phyloP scores from a whole-genome alignment of 1,140 invertebrate genomes.

The Grapholita molesta region DNA sequence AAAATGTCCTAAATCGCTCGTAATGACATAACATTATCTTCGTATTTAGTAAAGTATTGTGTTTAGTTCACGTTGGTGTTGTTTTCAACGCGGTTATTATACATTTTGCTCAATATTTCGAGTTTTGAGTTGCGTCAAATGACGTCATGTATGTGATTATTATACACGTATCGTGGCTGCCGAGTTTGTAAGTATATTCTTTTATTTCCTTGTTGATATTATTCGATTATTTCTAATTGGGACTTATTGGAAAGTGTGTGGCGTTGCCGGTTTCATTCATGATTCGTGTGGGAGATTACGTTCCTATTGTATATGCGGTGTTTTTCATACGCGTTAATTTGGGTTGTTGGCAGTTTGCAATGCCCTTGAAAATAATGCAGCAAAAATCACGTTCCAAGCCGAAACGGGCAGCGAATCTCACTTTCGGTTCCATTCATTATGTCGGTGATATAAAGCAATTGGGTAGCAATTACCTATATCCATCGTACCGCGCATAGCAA shows the following conservation, averaged over 20 bases:
- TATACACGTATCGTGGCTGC: conserved; percentile 74
- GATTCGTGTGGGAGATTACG: conserved; percentile 41
- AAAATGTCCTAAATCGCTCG: conserved; percentile 73
- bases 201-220: conserved; percentile 69
- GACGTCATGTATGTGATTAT: conserved; percentile 78
- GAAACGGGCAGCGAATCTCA: conserved; percentile 44
- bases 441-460: conserved; percentile 35
- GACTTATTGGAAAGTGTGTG: conserved; percentile 39
- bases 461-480: conserved; percentile 29
- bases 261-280: conserved; percentile 66
- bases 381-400: conserved; percentile 61
- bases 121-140: conserved; percentile 77
- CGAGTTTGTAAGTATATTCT: conserved; percentile 77
- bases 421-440: conserved; percentile 51
- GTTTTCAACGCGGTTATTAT: conserved; percentile 62
- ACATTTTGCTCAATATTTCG: conserved; percentile 75
- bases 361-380: conserved; percentile 78
- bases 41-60: conserved; percentile 65
- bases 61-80: conserved; percentile 63
- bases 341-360: conserved; percentile 52
- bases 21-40: conserved; percentile 68
- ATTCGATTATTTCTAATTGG: conserved; percentile 40
- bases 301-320: conserved; percentile 28
- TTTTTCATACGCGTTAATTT: conserved; percentile 42
- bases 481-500: conserved; percentile 51